Conservation (phyloP, 2,797 vertebrate genomes). For the Mastacembelus armatus region DNA sequence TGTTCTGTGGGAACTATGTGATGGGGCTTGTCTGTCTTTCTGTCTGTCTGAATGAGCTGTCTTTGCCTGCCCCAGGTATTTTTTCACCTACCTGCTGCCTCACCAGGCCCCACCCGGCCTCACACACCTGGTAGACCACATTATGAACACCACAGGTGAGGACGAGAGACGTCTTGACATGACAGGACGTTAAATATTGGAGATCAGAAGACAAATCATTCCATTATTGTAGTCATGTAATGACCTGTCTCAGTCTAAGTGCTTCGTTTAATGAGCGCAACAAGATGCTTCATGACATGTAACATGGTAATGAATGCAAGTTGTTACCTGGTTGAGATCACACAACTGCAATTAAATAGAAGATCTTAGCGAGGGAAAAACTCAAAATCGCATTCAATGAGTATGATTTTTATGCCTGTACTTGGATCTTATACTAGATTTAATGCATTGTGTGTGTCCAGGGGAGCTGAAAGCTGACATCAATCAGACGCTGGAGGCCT, state of each 20-base stretch:
- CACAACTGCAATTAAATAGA: conserved; percentile 11
- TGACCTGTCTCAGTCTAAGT: conserved; percentile 50
- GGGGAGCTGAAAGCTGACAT: conserved; percentile 88
- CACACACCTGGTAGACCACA: conserved; percentile 86
- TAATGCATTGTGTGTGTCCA: conserved; percentile 70
- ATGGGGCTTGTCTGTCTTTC: conserved; percentile 60
- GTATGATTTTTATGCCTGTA: conserved; percentile 18
- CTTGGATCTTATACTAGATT: conserved; percentile 34
- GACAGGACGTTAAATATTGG: conserved; percentile 40
- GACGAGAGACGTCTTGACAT: conserved; percentile 44
- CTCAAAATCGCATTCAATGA: conserved; percentile 21
- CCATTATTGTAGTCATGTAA: conserved; percentile 59
- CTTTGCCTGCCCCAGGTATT: conserved; percentile 86
- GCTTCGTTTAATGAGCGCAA: conserved; percentile 55
- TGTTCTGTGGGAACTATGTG: conserved; percentile 63
- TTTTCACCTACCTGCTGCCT: conserved; percentile 94
- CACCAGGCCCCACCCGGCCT: conserved; percentile 89
- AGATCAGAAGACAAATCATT: conserved; percentile 60
- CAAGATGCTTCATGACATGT: conserved; percentile 43
- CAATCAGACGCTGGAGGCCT: conserved; percentile 88
- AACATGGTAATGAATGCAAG: conserved; percentile 43
- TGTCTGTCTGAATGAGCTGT: conserved; percentile 51
- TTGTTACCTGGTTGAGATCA: conserved; percentile 36
- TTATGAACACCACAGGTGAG: conserved; percentile 92
- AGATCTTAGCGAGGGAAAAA: background rate